Conservation (phyloP, 2,113 vertebrate genomes). For the Rhinogobius similis region DNA sequence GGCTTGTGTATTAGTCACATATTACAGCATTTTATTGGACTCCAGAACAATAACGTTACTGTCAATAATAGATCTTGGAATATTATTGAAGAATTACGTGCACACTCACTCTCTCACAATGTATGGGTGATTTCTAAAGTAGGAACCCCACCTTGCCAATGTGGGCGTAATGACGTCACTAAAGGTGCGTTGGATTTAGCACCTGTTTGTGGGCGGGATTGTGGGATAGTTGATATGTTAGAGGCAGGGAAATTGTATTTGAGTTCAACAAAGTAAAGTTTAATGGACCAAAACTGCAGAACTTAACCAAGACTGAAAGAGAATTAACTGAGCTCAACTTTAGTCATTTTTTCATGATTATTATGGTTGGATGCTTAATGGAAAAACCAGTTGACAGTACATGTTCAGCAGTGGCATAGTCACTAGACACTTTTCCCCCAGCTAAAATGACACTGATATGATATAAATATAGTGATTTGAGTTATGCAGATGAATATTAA, state of each 20-base stretch:
- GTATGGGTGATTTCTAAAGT: neutral
- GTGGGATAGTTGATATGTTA: neutral
- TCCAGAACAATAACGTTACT: too few species aligned
- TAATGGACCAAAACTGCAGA: neutral
- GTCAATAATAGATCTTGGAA: too few species aligned
- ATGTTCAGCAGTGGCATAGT: too few species aligned
- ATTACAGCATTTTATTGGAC: too few species aligned
- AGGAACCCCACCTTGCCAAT: neutral
- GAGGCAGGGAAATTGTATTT: neutral
- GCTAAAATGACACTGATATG: too few species aligned
- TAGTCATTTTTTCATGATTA: neutral
- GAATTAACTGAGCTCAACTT: neutral
- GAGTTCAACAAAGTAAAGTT: neutral
- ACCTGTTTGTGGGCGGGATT: neutral
- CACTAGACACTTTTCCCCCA: too few species aligned
- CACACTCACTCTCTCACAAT: neutral
- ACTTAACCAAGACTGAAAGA: neutral
- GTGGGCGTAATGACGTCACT: slow-evolving; percentile 1
- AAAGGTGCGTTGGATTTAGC: neutral
- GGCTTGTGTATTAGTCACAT: too few species aligned
- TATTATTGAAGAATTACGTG: neutral
- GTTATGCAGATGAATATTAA: too few species aligned
- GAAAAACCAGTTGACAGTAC: too few species aligned
- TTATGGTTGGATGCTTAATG: neutral
- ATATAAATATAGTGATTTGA: too few species aligned